Evolutionary conservation across 2,113 vertebrate species (phyloP), one percentile per base, ranked within the genome.

Genomic region (Anser brachyrhynchus): DNA sequence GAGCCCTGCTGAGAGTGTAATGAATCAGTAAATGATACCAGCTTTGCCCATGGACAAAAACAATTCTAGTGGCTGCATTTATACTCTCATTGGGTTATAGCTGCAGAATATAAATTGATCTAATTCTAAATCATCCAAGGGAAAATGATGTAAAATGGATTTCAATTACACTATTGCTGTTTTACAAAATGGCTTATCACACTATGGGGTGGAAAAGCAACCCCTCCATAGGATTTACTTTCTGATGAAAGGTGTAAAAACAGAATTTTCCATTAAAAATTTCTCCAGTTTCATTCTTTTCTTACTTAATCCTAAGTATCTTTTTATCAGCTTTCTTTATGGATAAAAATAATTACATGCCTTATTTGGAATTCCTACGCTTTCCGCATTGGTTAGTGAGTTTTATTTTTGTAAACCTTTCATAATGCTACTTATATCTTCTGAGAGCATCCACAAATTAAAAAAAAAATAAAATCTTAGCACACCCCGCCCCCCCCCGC

Each of bases 11-110:
- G 95, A 89, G 97, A 96, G 71, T 88, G 95, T 96, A 97, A 98
- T 96, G 97, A 98, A 98, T 98, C 97, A 97, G 97, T 93, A 94
- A 97, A 94, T 74, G 95, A 96, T 84, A 93, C 92, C 66, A 66
- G 88, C 84, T 92, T 95, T 85, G 71, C 89, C 89, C 9, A 7
- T 39, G 79, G 95, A 97, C 74, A 58, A 94, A 96, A 95, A 59
- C 94, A 87, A 93, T 97, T 87, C 93, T 44, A 79, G 95, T 90
- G 76, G 43, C 33, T 46, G 41, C 91, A 78, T 92, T 96, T 94
- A 64, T 67, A 67, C 71, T 84, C 82, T 94, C 90, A 1, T 64
- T 87, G 92, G 84, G 88, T 73, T 93, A 89, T 80, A 88, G 66
- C 79, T 33, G 14, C 66, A 69, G 97, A 97, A 97, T 97, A 97